These are phyloP conservation scores for Rhinichthys osculus DNA, from an alignment of 2,797 vertebrate species.

Conservation along the genomic window DNA sequence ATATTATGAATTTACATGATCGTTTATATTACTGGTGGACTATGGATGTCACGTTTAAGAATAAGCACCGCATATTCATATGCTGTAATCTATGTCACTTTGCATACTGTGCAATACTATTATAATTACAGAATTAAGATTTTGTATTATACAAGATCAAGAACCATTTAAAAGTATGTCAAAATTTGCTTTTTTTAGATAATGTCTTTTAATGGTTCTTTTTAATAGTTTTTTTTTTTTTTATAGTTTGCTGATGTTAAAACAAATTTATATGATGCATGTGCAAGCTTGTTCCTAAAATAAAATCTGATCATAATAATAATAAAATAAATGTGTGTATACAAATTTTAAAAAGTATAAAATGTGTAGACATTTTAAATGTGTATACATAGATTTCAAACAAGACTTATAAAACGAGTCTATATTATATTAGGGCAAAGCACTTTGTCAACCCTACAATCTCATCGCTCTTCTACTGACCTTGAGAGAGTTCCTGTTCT, in stretches of 20 bases:
- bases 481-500: slow-evolving; percentile 44
- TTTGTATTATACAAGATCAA: not conserved
- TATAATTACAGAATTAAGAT: not conserved
- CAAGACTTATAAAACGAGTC: not conserved
- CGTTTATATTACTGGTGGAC: not conserved
- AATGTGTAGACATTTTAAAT: not conserved
- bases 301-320: not conserved
- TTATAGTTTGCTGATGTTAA: not conserved
- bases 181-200: not conserved
- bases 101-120: not conserved
- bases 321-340: not conserved
- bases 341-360: not conserved
- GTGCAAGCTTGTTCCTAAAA: not conserved
- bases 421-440: not conserved
- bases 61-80: not conserved
- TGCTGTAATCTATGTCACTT: not conserved
- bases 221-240: too few species aligned
- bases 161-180: not conserved
- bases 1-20: not conserved
- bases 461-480: slow-evolving; percentile 37
- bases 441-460: slow-evolving; percentile 7
- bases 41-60: not conserved
- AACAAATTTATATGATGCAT: not conserved
- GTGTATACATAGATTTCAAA: not conserved
- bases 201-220: not conserved